A percentile compares a stretch with the other conserved stretches of the same genome.
phyloP scores from a whole-genome alignment of 2,113 vertebrate species.

The Nothobranchius kuhntae region DNA sequence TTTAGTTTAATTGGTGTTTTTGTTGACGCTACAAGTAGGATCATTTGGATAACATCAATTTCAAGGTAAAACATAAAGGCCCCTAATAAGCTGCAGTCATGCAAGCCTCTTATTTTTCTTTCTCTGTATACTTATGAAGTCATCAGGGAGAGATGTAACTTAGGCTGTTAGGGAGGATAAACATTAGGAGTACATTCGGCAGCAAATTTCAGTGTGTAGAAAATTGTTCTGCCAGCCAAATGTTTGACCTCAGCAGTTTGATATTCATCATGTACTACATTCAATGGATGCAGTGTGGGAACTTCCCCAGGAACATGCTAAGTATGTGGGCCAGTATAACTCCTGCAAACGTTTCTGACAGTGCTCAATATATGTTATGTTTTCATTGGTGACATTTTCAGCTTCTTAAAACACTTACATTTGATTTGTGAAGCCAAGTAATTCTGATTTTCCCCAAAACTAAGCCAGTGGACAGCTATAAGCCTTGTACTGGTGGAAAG shows the following conservation, averaged over 20 bases:
- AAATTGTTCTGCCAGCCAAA: background rate
- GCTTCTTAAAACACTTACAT: conserved; percentile 36
- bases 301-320: background rate
- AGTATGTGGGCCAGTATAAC: background rate
- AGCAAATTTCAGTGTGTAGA: background rate
- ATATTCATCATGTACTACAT: background rate
- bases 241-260: background rate
- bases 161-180: background rate
- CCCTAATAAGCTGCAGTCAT: background rate
- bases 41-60: background rate
- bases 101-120: background rate
- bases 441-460: conserved; percentile 46
- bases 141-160: background rate
- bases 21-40: background rate
- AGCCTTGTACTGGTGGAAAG: conserved; percentile 55
- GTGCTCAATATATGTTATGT: background rate
- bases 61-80: conserved; percentile 3
- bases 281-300: background rate
- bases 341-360: background rate
- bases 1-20: background rate
- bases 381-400: conserved; percentile 26
- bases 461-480: conserved; percentile 46
- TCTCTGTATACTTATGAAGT: background rate
- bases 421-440: conserved; percentile 51
- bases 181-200: background rate